phyloP scores from a whole-genome alignment of 2,113 vertebrate species.

The Psettodes erumei region DNA sequence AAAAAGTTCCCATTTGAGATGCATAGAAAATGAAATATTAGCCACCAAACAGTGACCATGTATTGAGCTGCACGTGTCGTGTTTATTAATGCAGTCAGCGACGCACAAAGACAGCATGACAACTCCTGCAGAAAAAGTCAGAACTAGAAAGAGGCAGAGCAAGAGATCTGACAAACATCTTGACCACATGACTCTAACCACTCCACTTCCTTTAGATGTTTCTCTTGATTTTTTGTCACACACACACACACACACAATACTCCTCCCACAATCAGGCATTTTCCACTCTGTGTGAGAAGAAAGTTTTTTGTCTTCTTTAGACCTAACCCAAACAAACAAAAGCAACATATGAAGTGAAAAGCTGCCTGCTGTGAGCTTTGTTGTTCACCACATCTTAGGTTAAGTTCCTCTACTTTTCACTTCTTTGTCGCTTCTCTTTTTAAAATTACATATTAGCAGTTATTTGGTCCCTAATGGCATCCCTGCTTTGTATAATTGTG shows the following conservation, averaged over 20 bases:
- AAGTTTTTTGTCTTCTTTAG: slow-evolving; percentile 11
- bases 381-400: background rate
- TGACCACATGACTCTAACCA: slow-evolving; percentile 82
- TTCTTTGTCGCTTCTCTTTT: slow-evolving; percentile 15
- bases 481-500: background rate
- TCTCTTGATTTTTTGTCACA: slow-evolving; percentile 74
- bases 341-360: background rate
- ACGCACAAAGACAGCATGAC: background rate
- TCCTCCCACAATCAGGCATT: slow-evolving; percentile 29
- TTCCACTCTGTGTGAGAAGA: slow-evolving; percentile 40
- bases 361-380: background rate
- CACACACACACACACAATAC: slow-evolving; percentile 32
- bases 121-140: slow-evolving; percentile 34
- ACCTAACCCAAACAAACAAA: slow-evolving; percentile 11
- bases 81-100: background rate
- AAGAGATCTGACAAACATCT: slow-evolving; percentile 77
- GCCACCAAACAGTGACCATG: background rate
- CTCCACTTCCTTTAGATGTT: slow-evolving; percentile 78
- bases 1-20: slow-evolving; percentile 2
- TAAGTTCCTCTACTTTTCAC: background rate
- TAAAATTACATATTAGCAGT: too few species aligned
- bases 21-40: slow-evolving; percentile 10
- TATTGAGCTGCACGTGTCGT: background rate
- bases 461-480: background rate
- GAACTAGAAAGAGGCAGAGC: slow-evolving; percentile 58